Evolutionary conservation across 2,797 vertebrate genomes (phyloP).

Genomic region (Amniataba percoides): DNA sequence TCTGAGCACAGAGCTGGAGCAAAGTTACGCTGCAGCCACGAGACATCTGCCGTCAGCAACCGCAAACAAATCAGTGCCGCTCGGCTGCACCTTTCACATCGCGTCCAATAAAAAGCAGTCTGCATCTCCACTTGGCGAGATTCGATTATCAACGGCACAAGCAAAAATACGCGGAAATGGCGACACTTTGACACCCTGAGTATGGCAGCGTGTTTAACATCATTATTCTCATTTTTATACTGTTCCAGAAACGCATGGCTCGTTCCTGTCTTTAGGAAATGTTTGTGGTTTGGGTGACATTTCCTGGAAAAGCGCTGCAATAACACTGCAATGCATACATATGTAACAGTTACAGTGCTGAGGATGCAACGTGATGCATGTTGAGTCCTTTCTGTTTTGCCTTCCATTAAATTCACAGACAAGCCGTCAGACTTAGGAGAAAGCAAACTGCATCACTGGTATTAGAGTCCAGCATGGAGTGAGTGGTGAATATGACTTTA

Average conservation of each 20-base stretch:
- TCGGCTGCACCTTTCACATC: slow-evolving; percentile 19
- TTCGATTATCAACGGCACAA: neutral
- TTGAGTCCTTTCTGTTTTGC: neutral
- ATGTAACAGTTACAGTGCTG: neutral
- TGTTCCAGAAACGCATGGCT: neutral
- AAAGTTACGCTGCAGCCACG: slow-evolving; percentile 8
- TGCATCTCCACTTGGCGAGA: neutral
- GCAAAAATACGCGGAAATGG: neutral
- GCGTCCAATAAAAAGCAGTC: slow-evolving; percentile 8
- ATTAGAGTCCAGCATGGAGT: neutral
- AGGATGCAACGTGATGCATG: neutral
- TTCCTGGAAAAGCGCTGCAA: neutral
- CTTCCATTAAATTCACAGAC: neutral
- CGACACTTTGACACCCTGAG: neutral
- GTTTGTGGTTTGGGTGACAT: neutral
- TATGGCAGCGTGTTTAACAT: neutral
- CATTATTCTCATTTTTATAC: neutral
- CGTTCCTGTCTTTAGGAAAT: neutral
- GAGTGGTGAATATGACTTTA: neutral
- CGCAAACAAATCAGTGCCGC: slow-evolving; percentile 17
- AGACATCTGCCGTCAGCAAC: slow-evolving; percentile 39
- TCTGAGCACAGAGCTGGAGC: slow-evolving; percentile 14
- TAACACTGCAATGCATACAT: neutral
- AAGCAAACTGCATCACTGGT: neutral
- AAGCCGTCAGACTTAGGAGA: neutral